Evolutionary conservation across 2,888 invertebrate species (phyloP), one percentile per base, ranked within the genome.

Genomic region (Thyatira batis): DNA sequence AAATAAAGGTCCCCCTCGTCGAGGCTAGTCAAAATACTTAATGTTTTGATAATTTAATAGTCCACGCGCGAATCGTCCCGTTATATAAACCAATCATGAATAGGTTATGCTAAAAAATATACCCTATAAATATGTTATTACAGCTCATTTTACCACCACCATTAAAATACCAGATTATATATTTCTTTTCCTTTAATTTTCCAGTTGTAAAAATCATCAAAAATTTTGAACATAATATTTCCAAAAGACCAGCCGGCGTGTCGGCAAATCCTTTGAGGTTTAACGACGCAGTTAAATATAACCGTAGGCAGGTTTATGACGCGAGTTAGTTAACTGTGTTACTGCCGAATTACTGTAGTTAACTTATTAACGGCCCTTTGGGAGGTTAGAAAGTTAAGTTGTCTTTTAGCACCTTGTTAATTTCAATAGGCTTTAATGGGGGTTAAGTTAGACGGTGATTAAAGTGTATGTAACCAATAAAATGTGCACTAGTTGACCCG

Each of bases 221-320:
- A 33, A 6, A 17, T 17, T 13, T 33, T 6, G 17, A 2, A 8
- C 39, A 8, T 23, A 23, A 23, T n/a, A n/a, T 23, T 39, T 39
- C 30, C 11, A 39, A n/a, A 17, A 6, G 13, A n/a, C 25, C 23
- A 23, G 46, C n/a, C 23, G 23, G 23, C 25, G 25, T 13, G 46
- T 13, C 46, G 33, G 28, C 9, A 17, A 28, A 17, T 20, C 49
- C 49, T 49, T 21, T 20, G 30, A 20, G 20, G 20, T 20, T 43
- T 52, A 52, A 52, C 52, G 46, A 39, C 46, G 46, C 46, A 46
- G 51, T 52, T 52, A 52, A 52, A 46, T 45, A 46, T 52, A 30
- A 52, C 46, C 27, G 45, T 17, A 33, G 27, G 17, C 33, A 17
- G 25, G 45, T 52, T 52, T 39, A 52, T 25, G 20, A 39, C 39